A percentile compares a stretch with the other conserved stretches of the same genome.
Conservation (phyloP, 2,888 invertebrate genomes). For the Schrankia costaestrigalis region DNA sequence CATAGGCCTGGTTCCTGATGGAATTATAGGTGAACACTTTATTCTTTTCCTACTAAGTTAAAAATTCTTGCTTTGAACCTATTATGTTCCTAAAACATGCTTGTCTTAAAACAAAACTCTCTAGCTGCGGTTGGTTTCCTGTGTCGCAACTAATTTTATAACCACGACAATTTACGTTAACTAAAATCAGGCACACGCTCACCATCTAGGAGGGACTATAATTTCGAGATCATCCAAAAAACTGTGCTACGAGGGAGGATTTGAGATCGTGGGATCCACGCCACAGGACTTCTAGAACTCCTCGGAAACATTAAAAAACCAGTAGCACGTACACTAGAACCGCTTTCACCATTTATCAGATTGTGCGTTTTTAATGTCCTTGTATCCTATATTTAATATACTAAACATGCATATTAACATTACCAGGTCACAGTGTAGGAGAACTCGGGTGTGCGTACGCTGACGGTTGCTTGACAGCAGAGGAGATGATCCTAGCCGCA, state of each 20-base stretch:
- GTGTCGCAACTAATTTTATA: too few species aligned
- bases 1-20: conserved; percentile 84
- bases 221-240: too few species aligned
- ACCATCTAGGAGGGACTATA: too few species aligned
- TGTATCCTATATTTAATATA: not conserved
- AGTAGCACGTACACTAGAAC: too few species aligned
- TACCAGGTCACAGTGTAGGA: conserved; percentile 96
- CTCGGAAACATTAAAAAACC: too few species aligned
- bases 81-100: not conserved
- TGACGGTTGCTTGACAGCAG: conserved; percentile 92
- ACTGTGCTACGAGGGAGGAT: too few species aligned
- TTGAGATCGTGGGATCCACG: too few species aligned
- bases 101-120: too few species aligned
- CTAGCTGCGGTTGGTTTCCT: too few species aligned
- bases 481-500: conserved; percentile 90
- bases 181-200: not conserved
- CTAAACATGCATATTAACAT: too few species aligned
- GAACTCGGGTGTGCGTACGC: conserved; percentile 97
- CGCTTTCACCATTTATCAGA: too few species aligned
- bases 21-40: conserved; percentile 63
- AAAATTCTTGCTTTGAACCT: not conserved
- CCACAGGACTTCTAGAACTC: too few species aligned
- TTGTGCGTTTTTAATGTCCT: not conserved
- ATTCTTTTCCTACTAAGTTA: not conserved
- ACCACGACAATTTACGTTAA: not conserved